Evolutionary conservation across 1,140 invertebrate genomes (phyloP).

Genomic region (Notospermus geniculatus): DNA sequence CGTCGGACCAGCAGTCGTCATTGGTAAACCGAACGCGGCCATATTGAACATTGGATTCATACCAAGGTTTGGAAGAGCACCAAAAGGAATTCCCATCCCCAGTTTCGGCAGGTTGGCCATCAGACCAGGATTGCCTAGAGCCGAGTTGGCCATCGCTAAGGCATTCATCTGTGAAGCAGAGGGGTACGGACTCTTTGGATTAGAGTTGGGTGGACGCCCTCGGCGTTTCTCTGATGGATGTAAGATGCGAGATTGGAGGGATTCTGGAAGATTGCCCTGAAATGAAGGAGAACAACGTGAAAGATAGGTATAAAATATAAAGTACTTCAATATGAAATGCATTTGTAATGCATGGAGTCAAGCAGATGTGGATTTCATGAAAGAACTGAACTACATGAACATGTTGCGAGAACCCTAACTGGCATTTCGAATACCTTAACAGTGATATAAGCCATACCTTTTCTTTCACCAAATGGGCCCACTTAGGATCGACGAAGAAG

Average conservation of each 20-base stretch:
- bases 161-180: constrained; percentile 33
- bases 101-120: constrained; percentile 47
- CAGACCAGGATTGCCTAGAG: too few species aligned
- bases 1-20: constrained; percentile 18
- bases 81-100: constrained; percentile 83
- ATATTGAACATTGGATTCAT: constrained; percentile 70
- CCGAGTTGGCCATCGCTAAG: constrained; percentile 53
- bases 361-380: neutral
- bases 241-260: constrained; percentile 69
- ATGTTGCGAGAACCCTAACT: neutral
- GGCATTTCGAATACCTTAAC: neutral
- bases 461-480: constrained; percentile 82
- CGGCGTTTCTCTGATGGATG: constrained; percentile 57
- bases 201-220: constrained; percentile 61
- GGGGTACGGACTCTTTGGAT: constrained; percentile 31
- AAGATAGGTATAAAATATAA: neutral
- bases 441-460: constrained; percentile 34
- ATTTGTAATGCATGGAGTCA: neutral
- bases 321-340: neutral
- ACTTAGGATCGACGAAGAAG: constrained; percentile 96
- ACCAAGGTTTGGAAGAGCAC: constrained; percentile 68
- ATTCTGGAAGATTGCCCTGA: constrained; percentile 73
- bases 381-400: too few species aligned
- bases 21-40: constrained; percentile 71
- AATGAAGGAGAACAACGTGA: constrained; percentile 14